A percentile compares a stretch with the other conserved stretches of the same genome.
Conservation (phyloP, 2,113 vertebrate species). For the Spilogale gracilis region DNA sequence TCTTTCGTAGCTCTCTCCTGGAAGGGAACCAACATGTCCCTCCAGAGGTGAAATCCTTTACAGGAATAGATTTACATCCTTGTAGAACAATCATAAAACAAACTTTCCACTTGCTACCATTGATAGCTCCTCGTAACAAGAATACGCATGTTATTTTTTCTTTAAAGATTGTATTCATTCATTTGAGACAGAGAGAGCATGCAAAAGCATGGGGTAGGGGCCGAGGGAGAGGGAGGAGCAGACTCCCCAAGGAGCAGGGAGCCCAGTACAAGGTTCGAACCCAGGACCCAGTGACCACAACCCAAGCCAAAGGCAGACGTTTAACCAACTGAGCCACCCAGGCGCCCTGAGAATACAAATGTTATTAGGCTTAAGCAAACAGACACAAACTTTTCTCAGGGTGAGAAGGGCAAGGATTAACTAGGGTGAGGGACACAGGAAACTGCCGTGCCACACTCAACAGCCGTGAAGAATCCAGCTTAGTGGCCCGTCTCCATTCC, state of each 20-base stretch:
- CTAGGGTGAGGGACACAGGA: neutral
- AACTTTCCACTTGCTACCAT: neutral
- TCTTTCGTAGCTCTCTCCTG: neutral
- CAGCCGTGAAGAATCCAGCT: neutral
- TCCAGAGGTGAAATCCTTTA: neutral
- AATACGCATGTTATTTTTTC: neutral
- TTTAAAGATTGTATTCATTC: too few relatives aligned
- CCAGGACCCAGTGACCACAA: too few relatives aligned
- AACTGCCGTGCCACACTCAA: neutral
- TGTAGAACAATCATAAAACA: neutral
- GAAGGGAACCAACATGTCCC: neutral
- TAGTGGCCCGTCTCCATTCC: neutral
- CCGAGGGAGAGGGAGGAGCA: too few relatives aligned
- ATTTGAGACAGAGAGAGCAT: too few relatives aligned
- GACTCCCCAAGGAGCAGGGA: too few relatives aligned
- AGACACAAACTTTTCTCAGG: neutral
- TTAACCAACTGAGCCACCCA: too few relatives aligned
- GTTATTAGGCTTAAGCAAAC: neutral
- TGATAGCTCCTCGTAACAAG: neutral
- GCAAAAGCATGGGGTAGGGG: too few relatives aligned
- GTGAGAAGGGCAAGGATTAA: neutral
- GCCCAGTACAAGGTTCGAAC: too few relatives aligned
- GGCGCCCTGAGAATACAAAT: neutral
- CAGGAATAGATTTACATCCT: neutral
- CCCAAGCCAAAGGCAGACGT: too few relatives aligned